These are phyloP conservation scores for Odontomachus brunneus DNA, from an alignment of 1,140 invertebrate species.

Conservation along the genomic window DNA sequence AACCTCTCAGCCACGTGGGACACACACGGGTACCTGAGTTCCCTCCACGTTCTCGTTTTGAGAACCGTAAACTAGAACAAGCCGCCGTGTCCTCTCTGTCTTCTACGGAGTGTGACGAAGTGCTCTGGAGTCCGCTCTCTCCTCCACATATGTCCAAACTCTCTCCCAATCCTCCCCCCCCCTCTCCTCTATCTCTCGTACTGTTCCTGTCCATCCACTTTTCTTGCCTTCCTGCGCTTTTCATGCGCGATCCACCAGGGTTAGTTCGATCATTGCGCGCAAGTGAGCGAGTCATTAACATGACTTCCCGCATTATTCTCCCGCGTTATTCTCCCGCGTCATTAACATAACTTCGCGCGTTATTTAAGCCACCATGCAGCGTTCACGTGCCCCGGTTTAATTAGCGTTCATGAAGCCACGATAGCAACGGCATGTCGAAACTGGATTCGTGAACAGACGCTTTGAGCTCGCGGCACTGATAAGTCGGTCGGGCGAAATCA, in stretches of 20 bases:
- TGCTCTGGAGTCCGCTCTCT: slow-evolving; percentile 73
- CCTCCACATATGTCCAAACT: slow-evolving; percentile 65
- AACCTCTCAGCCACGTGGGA: slow-evolving; percentile 68
- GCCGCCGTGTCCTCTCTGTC: slow-evolving; percentile 68
- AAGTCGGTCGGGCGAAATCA: neutral
- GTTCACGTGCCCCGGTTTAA: slow-evolving; percentile 42
- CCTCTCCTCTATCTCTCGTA: neutral
- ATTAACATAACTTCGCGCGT: slow-evolving; percentile 29
- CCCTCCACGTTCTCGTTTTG: slow-evolving; percentile 60
- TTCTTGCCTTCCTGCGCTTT: neutral
- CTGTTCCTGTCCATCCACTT: neutral
- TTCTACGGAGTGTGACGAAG: slow-evolving; percentile 77
- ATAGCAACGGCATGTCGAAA: slow-evolving; percentile 22
- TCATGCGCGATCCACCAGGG: neutral
- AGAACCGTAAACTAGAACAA: slow-evolving; percentile 80
- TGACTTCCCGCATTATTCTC: too few relatives aligned
- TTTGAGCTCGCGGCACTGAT: neutral
- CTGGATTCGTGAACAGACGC: neutral
- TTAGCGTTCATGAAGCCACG: slow-evolving; percentile 41
- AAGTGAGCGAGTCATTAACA: slow-evolving; percentile 26
- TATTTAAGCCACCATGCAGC: slow-evolving; percentile 46
- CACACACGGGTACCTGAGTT: slow-evolving; percentile 51
- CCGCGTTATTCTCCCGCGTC: too few relatives aligned
- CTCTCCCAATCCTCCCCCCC: neutral
- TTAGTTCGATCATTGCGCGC: slow-evolving; percentile 37